Evolutionary conservation across 2,797 vertebrate genomes (phyloP), one percentile per base, ranked within the genome.

Genomic region (Nannoperca australis): DNA sequence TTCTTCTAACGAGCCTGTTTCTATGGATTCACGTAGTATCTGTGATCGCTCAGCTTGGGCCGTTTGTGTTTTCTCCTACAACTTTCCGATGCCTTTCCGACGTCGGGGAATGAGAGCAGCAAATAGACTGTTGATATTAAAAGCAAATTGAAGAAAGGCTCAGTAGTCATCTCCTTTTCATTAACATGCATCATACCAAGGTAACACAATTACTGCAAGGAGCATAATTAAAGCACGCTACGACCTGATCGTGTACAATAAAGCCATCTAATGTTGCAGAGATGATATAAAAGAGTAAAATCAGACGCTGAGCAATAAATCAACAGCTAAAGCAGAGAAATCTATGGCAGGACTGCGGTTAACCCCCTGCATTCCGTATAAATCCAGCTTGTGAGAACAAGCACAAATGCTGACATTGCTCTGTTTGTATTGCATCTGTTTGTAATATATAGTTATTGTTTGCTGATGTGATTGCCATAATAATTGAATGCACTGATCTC

Each of bases 401-500:
- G 32, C 20, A 14, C 44, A 18, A 20, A 45, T 67, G 44, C 32
- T 20, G 55, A 50, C 32, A 5, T 13, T 45, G 12, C 34, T 68
- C 17, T 0, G 12, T 65, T 44, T 59, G 47, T 34, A 20, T 30
- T 40, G 50, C 54, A 73, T 72, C 50, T 69, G 11, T 70, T 53
- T 11, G 51, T 68, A 61, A 63, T 73, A 67, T 36, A 62, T 34
- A 62, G 38, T 45, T 60, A 80, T 53, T 69, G 63, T 63, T 66
- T 60, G 24, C 50, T 75, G 60, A 76, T 77, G 58, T 60, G 51
- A 45, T 51, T 51, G 5, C 42, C 64, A 36, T 67, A 61, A 38
- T 42, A 74, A 14, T 79, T 83, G 78, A 75, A 79, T 71, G 73
- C 49, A 60, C 45, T 45, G 51, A 78, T 49, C 56, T 73, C 40